Evolutionary conservation across 2,888 invertebrate species (phyloP), one percentile per base, ranked within the genome.

Genomic region (Cosmorhoe ocellata): DNA sequence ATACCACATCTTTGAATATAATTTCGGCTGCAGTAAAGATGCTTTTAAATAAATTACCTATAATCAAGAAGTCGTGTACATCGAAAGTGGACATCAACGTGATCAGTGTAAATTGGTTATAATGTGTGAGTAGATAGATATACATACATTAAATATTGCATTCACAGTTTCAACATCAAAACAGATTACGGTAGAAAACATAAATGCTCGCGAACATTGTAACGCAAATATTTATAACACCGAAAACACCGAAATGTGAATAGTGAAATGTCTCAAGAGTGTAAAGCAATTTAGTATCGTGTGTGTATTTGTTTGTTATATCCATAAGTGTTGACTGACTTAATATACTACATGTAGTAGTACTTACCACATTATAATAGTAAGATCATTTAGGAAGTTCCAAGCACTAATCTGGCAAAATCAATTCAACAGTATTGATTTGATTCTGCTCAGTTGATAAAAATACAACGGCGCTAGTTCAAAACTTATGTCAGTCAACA

Each of bases 321-420:
- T 76, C 67, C 63, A 75, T 66, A 72, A 59, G 85, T 87, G 84
- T 81, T 86, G 88, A 89, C 88, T 89, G 89, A 89, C 87, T 69
- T 63, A n/a, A n/a, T n/a, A n/a, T n/a, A n/a, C n/a, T n/a, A n/a
- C n/a, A n/a, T n/a, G n/a, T n/a, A n/a, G n/a, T n/a, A n/a, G n/a
- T n/a, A n/a, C n/a, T n/a, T n/a, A n/a, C n/a, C n/a, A n/a, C n/a
- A n/a, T n/a, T n/a, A n/a, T n/a, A n/a, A n/a, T n/a, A n/a, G 34
- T 46, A 45, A 59, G 53, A 43, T 61, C 47, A 44, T 57, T 58
- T 28, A 39, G 31, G 43, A 51, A 48, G 32, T 12, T 36, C 39
- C 38, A 41, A 36, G 46, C 13, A 31, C 24, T 14, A 13, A 39
- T 34, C 36, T 49, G 43, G 61, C 61, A 46, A 74, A 75, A 74